phyloP scores from a whole-genome alignment of 2,113 vertebrate genomes.

The Menura novaehollandiae region DNA sequence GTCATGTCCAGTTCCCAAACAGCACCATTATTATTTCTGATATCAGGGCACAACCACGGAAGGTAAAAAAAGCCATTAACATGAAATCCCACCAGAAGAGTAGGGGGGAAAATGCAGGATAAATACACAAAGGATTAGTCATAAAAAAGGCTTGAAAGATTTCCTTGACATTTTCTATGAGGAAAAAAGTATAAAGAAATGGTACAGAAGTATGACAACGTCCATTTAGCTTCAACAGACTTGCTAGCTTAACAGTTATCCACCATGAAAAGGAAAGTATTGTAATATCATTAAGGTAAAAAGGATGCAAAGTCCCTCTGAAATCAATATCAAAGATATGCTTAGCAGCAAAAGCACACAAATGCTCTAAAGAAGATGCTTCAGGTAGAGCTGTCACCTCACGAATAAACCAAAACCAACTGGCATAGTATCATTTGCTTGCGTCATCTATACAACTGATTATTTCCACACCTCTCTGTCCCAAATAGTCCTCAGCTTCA shows the following conservation, averaged over 20 bases:
- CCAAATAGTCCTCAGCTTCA: neutral
- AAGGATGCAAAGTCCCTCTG: neutral
- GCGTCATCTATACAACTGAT: neutral
- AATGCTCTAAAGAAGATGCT: neutral
- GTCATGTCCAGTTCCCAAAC: neutral
- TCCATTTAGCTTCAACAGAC: neutral
- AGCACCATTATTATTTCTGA: neutral
- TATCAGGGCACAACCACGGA: neutral
- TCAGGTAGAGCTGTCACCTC: neutral
- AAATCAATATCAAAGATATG: neutral
- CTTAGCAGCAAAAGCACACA: neutral
- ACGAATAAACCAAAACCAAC: neutral
- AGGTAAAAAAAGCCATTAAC: neutral
- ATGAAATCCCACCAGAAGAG: neutral
- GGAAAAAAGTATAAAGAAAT: neutral
- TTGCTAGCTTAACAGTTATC: neutral
- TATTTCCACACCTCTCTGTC: neutral
- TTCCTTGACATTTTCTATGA: neutral
- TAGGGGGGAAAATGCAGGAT: neutral
- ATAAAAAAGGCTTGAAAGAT: neutral
- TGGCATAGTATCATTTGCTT: neutral
- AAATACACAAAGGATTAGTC: neutral
- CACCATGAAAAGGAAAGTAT: neutral
- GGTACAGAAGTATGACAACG: neutral
- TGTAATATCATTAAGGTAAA: neutral